Evolutionary conservation across 2,113 vertebrate species (phyloP), one percentile per base, ranked within the genome.

Genomic region (Scolopax mira): DNA sequence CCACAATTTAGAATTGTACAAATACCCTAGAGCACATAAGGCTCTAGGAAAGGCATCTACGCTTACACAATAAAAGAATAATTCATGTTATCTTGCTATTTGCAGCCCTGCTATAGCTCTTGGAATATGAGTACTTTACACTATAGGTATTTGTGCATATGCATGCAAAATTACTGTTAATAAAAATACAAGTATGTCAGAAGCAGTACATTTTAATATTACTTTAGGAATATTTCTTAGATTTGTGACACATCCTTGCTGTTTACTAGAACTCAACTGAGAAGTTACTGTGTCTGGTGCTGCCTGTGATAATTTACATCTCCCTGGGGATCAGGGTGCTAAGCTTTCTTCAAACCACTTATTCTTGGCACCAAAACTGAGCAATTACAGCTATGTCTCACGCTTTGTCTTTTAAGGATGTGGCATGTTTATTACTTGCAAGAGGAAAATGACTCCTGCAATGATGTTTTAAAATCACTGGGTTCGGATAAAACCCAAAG

Each of bases 401-500:
- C 77, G 64, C 69, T 93, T 89, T 87, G 65, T 89, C 80, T 90
- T 92, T 91, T 89, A 91, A 89, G 73, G 89, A 89, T 85, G 80
- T 87, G 70, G 83, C 77, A 95, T 74, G 51, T 92, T 97, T 94
- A 93, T 71, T 89, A 86, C 44, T 80, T 79, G 30, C 30, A 92
- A 89, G 80, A 93, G 57, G 79, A 90, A 92, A 93, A 96, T 39
- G 15, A 86, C 69, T 94, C 42, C 67, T 84, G n/a, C 57, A 62
- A 71, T 58, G 55, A 89, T 52, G 16, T 78, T 89, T 85, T 72
- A 88, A 95, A 95, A 89, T 84, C 77, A 79, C 4, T 52, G 9
- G 30, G 55, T 83, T 94, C 64, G 93, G 90, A 85, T 55, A 78
- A 89, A 92, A 90, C 16, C 1, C 41, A 16, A 88, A 92, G 77